Base-by-base conservation (phyloP, 2,113 vertebrate genomes). In the Thermophis baileyi region DNA sequence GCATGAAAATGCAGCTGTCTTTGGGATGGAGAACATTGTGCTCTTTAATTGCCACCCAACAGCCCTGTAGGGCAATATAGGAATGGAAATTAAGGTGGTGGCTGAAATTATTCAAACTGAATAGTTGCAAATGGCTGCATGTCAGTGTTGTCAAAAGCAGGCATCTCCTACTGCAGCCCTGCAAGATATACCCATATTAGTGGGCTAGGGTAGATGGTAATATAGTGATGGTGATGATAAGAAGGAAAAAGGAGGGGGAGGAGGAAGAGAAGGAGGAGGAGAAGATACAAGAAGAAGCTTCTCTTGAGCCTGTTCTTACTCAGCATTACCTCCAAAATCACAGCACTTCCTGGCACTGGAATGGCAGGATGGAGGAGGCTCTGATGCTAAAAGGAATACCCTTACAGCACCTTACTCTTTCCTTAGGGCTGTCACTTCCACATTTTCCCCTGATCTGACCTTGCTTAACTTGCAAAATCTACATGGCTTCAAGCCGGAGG, bases 381-480 rank as follows among this genome's bases (percentile, higher is more conserved):
- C 22, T 93, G 89, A 93, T 49, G 81, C 89, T 47, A 63, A 87
- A 86, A 55, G 81, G 89, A 87, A 54, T 87, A 55, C 47, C 89
- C 54, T 63, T 22, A 24, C 54, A 63, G 54, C 47, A 87, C 74
- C 92, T 49, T 86, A 87, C n/a, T 44, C 50, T 90, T 87, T 44
- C 81, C 89, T 87, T 49, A 89, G 92, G 88, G 46, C 53, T 93
- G 92, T 63, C 46, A 46, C 55, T 90, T 90, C 92, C 74, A 90
- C 53, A 90, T 90, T 86, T 90, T 90, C 81, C 54, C 92, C 92
- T 93, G 54, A 54, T 85, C 46, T 93, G 92, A 93, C 92, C 92
- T 93, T 93, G 92, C 92, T 93, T 86, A 90, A 89, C 24, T 90
- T 90, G 92, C 92, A 93, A 63, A 90, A 90, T 87, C 55, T 89